Evolutionary conservation across 2,888 invertebrate genomes (phyloP), one percentile per base, ranked within the genome.

Genomic region (Rhingia campestris): DNA sequence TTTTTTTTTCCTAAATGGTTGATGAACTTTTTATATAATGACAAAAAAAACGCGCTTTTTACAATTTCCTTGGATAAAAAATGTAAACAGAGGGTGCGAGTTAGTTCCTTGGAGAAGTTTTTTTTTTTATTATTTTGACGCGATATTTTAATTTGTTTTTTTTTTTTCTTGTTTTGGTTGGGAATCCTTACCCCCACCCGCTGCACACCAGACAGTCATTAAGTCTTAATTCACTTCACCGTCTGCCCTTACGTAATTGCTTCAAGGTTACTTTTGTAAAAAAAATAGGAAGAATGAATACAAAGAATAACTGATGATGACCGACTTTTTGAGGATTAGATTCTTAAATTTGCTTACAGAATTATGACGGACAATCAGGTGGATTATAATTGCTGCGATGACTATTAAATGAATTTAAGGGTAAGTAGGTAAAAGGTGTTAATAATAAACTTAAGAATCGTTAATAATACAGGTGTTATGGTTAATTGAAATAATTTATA

Each of bases 11-110:
- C 79, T 79, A 84, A 80, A 84, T 70, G 84, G 84, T 84, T 84
- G 84, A 84, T 84, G 84, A 84, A 84, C 84, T 84, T 84, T 82
- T 80, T 84, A 84, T 75, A 84, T 84, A 84, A 84, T 80, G 80
- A 80, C n/a, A n/a, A 79, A 67, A 70, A 67, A 74, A 74, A 79
- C 64, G 80, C 69, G 69, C 59, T 84, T 79, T 84, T 80, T 66
- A 70, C 45, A 79, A 66, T 84, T 84, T 84, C 66, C 74, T 67
- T 33, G 82, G 32, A 33, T 67, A 77, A 63, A 77, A 77, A 77
- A 73, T 82, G 82, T 82, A 84, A 84, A 84, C 75, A 80, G 79
- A 79, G 84, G 80, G 74, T 69, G 64, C 59, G 64, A 70, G 79
- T 61, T 54, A 79, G 74, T 61, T 81, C 51, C 69, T 49, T 74